Evolutionary conservation across 2,797 vertebrate species (phyloP).

Genomic region (Coreius guichenoti): DNA sequence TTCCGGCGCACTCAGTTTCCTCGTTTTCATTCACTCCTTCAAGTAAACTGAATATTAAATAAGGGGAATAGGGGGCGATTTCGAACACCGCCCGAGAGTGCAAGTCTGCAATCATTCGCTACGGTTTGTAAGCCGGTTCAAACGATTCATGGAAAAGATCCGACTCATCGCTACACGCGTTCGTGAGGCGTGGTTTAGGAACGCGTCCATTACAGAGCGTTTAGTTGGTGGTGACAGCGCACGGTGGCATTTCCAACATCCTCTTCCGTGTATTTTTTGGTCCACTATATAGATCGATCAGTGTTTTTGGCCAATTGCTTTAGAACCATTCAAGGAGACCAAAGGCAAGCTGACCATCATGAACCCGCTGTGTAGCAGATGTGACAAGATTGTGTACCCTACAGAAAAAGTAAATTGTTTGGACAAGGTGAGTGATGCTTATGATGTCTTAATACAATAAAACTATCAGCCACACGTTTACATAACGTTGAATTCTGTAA

Average conservation of each 20-base stretch:
- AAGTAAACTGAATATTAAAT: too few relatives aligned
- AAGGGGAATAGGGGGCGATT: too few relatives aligned
- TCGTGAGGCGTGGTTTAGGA: conserved; percentile 50
- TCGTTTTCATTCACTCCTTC: too few relatives aligned
- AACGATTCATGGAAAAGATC: background rate
- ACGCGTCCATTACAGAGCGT: conserved; percentile 30
- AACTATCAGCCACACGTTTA: background rate
- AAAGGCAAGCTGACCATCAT: conserved; percentile 70
- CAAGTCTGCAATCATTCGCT: too few relatives aligned
- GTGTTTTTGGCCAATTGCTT: background rate
- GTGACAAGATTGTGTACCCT: conserved; percentile 93
- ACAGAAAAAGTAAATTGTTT: conserved; percentile 97
- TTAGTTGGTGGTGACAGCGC: conserved; percentile 1
- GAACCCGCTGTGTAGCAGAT: conserved; percentile 95
- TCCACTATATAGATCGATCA: background rate
- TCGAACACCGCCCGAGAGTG: too few relatives aligned
- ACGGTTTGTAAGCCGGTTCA: background rate
- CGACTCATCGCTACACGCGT: conserved; percentile 25
- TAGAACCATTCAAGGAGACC: conserved; percentile 5
- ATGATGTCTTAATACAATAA: background rate
- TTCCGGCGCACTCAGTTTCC: too few relatives aligned
- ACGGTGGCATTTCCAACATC: background rate
- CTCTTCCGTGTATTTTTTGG: background rate
- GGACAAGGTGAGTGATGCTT: conserved; percentile 86
- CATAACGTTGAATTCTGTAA: background rate